These are phyloP conservation scores for Tipula helvola DNA, from an alignment of 2,888 invertebrate species.

Conservation along the genomic window DNA sequence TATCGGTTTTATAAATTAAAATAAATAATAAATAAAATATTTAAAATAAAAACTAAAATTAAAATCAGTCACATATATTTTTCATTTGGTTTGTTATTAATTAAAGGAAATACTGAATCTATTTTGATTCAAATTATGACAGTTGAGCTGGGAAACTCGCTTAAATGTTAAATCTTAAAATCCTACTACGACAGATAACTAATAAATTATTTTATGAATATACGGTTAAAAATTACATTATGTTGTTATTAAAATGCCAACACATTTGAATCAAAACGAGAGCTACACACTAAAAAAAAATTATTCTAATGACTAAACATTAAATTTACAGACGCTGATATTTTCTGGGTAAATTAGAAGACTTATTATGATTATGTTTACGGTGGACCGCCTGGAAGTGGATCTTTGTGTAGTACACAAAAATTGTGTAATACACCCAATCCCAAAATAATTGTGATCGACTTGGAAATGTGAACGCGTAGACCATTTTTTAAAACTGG, in stretches of 20 bases:
- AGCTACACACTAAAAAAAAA: not conserved
- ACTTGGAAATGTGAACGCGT: not conserved
- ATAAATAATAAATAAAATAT: not conserved
- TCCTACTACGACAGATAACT: not conserved
- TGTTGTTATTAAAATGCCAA: not conserved
- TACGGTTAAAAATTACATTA: not conserved
- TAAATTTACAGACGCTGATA: not conserved
- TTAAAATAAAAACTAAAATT: not conserved
- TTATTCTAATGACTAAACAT: not conserved
- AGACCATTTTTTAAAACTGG: constrained; percentile 4
- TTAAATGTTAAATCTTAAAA: not conserved
- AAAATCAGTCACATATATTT: not conserved
- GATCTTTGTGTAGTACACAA: constrained; percentile 5
- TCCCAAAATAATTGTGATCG: constrained; percentile 6
- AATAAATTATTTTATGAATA: not conserved
- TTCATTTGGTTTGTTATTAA: not conserved
- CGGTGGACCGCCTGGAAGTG: not conserved
- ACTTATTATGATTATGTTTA: not conserved
- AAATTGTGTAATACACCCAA: not conserved
- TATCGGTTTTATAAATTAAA: not conserved
- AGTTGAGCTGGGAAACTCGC: not conserved
- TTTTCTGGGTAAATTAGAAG: not conserved
- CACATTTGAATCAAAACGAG: not conserved
- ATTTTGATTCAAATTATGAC: not conserved
- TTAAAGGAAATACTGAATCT: not conserved